phyloP scores from a whole-genome alignment of 1,140 invertebrate genomes.

The Caligus rogercresseyi region DNA sequence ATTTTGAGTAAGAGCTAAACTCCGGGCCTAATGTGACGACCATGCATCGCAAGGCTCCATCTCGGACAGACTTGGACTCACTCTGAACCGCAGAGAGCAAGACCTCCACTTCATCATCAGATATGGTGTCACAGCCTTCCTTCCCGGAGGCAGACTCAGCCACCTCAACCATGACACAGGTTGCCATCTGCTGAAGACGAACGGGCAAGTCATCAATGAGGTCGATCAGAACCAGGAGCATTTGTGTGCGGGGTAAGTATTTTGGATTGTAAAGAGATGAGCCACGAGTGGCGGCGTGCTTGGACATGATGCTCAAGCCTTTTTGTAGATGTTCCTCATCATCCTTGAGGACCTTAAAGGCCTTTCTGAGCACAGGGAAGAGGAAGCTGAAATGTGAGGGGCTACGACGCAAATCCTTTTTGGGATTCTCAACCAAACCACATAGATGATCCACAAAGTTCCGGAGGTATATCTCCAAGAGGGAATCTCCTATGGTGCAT shows the following conservation, averaged over 20 bases:
- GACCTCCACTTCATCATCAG: conserved; percentile 49
- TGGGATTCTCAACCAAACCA: not conserved
- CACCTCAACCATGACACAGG: conserved; percentile 53
- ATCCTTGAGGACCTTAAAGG: conserved; percentile 1
- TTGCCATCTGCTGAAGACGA: conserved; percentile 46
- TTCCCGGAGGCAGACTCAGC: conserved; percentile 46
- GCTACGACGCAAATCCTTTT: not conserved
- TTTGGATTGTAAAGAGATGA: conserved; percentile 36
- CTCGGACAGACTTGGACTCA: conserved; percentile 47
- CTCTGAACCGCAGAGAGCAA: conserved; percentile 57
- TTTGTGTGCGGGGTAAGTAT: conserved; percentile 55
- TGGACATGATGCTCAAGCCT: conserved; percentile 11
- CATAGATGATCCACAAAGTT: not conserved
- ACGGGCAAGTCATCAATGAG: conserved; percentile 44
- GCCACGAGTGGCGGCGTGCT: not conserved
- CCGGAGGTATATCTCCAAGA: not conserved
- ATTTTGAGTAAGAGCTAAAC: not conserved
- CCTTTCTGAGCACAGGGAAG: conserved; percentile 18
- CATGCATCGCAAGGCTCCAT: conserved; percentile 48
- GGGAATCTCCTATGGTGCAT: not conserved
- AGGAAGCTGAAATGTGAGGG: conserved; percentile 17
- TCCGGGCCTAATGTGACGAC: not conserved
- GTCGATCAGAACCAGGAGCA: conserved; percentile 58
- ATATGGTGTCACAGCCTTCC: conserved; percentile 40
- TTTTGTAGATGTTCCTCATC: conserved; percentile 7